Evolutionary conservation across 2,797 vertebrate genomes (phyloP).

Genomic region (Sibirionetta formosa): DNA sequence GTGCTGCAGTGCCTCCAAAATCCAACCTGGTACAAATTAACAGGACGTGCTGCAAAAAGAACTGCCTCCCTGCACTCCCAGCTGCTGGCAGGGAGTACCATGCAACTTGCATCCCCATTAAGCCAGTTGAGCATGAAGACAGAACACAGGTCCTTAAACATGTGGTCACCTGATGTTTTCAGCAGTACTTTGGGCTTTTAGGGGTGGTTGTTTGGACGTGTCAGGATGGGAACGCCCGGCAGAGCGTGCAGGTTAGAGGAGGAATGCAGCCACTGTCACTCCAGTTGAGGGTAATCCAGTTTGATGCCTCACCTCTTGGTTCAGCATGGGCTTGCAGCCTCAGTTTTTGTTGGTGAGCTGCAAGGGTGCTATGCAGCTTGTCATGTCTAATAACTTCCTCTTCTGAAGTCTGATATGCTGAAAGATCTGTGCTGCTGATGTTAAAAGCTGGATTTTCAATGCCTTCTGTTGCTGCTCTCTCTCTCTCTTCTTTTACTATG

Average conservation of each 20-base stretch:
- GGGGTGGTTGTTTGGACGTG: constrained; percentile 79
- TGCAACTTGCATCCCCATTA: accelerated
- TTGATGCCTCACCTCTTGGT: constrained; percentile 94
- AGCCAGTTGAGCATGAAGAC: not conserved
- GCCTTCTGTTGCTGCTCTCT: constrained; percentile 83
- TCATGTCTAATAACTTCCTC: constrained; percentile 91
- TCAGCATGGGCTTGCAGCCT: constrained; percentile 88
- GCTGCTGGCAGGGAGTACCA: not conserved
- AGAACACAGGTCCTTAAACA: not conserved
- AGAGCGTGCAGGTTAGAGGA: constrained; percentile 83
- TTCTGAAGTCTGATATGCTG: constrained; percentile 84
- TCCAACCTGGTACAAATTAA: not conserved
- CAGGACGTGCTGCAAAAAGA: not conserved
- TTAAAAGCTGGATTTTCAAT: constrained; percentile 90
- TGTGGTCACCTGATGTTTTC: constrained; percentile 42
- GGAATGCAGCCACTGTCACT: constrained; percentile 84
- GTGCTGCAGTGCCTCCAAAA: not conserved
- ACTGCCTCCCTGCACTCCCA: accelerated
- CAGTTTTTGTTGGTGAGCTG: constrained; percentile 90
- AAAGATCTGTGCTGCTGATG: constrained; percentile 86
- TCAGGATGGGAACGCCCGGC: constrained; percentile 81
- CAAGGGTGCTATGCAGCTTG: constrained; percentile 91
- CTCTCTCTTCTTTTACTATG: constrained; percentile 85
- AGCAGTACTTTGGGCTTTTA: not conserved
- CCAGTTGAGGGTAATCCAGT: constrained; percentile 89